A percentile compares a stretch with the other conserved stretches of the same genome.
Conservation (phyloP, 2,888 invertebrate genomes). For the Nyleta sp. region DNA sequence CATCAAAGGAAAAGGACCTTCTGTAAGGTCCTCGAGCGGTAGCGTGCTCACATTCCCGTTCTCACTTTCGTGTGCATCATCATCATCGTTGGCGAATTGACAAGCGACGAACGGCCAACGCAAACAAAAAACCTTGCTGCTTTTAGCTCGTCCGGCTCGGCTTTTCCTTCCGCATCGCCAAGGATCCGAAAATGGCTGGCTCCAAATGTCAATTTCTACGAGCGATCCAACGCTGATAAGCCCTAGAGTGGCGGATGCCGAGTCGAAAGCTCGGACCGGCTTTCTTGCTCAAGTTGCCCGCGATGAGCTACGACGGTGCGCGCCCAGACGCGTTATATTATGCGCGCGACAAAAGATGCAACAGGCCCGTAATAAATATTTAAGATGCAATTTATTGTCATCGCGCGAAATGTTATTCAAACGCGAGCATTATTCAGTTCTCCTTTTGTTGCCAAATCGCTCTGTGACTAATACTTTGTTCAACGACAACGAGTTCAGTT, state of each 20-base stretch:
- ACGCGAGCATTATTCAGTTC: background rate
- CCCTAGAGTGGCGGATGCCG: constrained; percentile 63
- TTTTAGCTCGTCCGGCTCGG: too few relatives aligned
- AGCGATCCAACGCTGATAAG: constrained; percentile 73
- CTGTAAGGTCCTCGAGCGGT: constrained; percentile 1
- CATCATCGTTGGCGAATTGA: background rate
- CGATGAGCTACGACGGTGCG: constrained; percentile 58
- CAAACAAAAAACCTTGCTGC: too few relatives aligned
- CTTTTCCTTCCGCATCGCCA: constrained; percentile 34
- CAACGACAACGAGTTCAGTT: too few relatives aligned
- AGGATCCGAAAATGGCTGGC: constrained; percentile 20
- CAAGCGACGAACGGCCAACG: too few relatives aligned
- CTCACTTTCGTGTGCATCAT: constrained; percentile 17
- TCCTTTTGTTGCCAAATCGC: too few relatives aligned
- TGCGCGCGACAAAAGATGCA: constrained; percentile 39
- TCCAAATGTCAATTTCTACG: constrained; percentile 66
- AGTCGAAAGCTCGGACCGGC: constrained; percentile 58
- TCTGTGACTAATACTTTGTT: too few relatives aligned
- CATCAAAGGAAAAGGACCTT: constrained; percentile 30
- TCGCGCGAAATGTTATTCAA: constrained; percentile 28
- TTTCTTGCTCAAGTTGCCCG: constrained; percentile 40
- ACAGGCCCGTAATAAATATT: constrained; percentile 53
- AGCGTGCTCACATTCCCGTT: background rate
- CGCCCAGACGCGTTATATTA: constrained; percentile 47
- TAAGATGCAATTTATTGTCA: constrained; percentile 55